These are phyloP conservation scores for Ageneiosus marmoratus DNA, from an alignment of 2,113 vertebrate species.

Conservation along the genomic window DNA sequence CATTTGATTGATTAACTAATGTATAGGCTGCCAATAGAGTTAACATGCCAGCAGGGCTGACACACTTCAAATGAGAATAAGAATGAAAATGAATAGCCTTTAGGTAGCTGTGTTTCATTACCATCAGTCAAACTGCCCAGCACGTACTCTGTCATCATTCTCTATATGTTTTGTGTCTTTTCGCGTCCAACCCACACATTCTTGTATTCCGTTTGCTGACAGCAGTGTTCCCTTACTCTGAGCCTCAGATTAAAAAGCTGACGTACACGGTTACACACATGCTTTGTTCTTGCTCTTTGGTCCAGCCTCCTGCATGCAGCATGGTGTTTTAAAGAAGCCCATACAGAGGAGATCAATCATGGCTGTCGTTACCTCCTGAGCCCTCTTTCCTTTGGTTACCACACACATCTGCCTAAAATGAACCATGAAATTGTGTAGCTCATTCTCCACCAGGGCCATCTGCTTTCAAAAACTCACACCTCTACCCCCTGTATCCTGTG, in stretches of 20 bases:
- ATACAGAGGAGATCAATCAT: slow-evolving; percentile 50
- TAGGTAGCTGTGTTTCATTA: slow-evolving; percentile 36
- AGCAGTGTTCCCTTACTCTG: not conserved
- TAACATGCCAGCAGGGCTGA: slow-evolving; percentile 16
- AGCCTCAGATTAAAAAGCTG: slow-evolving; percentile 6
- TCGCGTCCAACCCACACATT: not conserved
- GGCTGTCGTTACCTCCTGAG: slow-evolving; percentile 51
- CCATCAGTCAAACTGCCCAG: slow-evolving; percentile 24
- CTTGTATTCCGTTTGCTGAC: not conserved
- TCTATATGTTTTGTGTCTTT: not conserved
- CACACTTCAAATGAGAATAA: slow-evolving; percentile 31
- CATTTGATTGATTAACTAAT: slow-evolving; percentile 55
- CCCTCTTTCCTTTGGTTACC: slow-evolving; percentile 50
- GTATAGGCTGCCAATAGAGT: slow-evolving; percentile 36
- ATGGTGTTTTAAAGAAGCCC: slow-evolving; percentile 10
- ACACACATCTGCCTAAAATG: slow-evolving; percentile 88
- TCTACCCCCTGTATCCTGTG: slow-evolving; percentile 27
- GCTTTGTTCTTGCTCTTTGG: slow-evolving; percentile 10
- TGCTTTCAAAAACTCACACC: slow-evolving; percentile 71
- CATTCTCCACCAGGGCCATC: slow-evolving; percentile 78
- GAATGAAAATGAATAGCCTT: slow-evolving; percentile 13
- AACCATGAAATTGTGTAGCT: slow-evolving; percentile 92
- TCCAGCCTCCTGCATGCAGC: not conserved
- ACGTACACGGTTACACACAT: not conserved
- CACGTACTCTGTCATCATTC: not conserved